A percentile compares a stretch with the other conserved stretches of the same genome.
phyloP scores from a whole-genome alignment of 1,140 invertebrate species.

The Diorhabda elongata region DNA sequence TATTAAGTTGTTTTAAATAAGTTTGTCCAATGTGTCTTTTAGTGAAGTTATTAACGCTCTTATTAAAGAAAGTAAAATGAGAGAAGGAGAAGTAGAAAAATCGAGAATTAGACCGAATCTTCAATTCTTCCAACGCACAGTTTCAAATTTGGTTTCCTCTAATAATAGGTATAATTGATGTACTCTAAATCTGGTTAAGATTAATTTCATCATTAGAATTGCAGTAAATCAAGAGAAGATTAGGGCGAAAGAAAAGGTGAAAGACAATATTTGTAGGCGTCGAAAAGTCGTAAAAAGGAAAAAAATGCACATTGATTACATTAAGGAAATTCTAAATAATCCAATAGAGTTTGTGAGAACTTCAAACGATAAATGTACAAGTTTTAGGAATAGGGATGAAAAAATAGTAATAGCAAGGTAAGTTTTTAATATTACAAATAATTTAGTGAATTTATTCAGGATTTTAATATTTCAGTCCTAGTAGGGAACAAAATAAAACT shows the following conservation, averaged over 20 bases:
- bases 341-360: slow-evolving; percentile 1
- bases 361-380: background rate
- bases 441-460: too few relatives aligned
- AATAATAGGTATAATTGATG: slow-evolving; percentile 12
- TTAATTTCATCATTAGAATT: background rate
- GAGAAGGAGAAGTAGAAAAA: slow-evolving; percentile 14
- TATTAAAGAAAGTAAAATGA: slow-evolving; percentile 15
- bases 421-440: too few relatives aligned
- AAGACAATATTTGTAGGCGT: background rate
- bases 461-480: too few relatives aligned
- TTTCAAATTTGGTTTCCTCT: slow-evolving; percentile 16
- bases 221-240: slow-evolving; percentile 6
- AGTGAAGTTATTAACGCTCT: slow-evolving; percentile 18
- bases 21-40: slow-evolving; percentile 6
- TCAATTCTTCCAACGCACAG: slow-evolving; percentile 15
- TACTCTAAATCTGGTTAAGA: background rate
- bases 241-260: slow-evolving; percentile 9
- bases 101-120: slow-evolving; percentile 15
- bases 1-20: background rate
- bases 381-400: background rate
- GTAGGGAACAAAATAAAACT: too few relatives aligned
- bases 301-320: slow-evolving; percentile 5
- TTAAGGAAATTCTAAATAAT: slow-evolving; percentile 7
- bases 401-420: too few relatives aligned
- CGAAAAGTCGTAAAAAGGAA: slow-evolving; percentile 2